A percentile compares a stretch with the other conserved stretches of the same genome.
phyloP scores from a whole-genome alignment of 2,797 vertebrate species.

The Spea hammondii region DNA sequence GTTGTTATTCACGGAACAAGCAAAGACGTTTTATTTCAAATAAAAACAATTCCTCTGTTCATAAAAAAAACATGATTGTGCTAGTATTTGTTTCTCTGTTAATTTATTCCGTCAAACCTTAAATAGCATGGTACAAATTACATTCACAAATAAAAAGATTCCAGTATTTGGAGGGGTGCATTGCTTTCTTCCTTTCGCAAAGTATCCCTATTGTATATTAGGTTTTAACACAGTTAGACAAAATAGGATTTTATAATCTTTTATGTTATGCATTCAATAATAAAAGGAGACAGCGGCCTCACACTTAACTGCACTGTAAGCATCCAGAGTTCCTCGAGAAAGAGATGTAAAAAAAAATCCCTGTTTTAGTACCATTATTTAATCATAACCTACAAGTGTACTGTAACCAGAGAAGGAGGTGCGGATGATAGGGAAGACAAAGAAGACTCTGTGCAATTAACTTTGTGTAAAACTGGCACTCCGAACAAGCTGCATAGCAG shows the following conservation, averaged over 20 bases:
- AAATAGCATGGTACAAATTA: no score
- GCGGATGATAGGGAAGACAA: constrained; percentile 67
- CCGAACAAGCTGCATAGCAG: constrained; percentile 75
- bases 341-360: constrained; percentile 4
- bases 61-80: no score
- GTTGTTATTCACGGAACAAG: no score
- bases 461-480: constrained; percentile 80
- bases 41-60: no score
- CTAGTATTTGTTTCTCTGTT: no score
- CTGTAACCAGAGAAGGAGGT: constrained; percentile 50
- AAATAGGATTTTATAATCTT: neutral
- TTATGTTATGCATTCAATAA: constrained; percentile 8
- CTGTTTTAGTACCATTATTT: constrained; percentile 29
- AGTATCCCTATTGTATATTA: no score
- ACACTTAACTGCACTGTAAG: constrained; percentile 9
- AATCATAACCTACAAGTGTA: constrained; percentile 25
- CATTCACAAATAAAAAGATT: no score
- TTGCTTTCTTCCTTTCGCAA: no score
- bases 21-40: no score
- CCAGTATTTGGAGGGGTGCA: no score
- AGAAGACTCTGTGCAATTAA: constrained; percentile 79
- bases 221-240: no score
- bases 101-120: no score
- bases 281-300: neutral
- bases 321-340: neutral